Conservation (phyloP, 2,797 vertebrate genomes). For the Falco berigora region DNA sequence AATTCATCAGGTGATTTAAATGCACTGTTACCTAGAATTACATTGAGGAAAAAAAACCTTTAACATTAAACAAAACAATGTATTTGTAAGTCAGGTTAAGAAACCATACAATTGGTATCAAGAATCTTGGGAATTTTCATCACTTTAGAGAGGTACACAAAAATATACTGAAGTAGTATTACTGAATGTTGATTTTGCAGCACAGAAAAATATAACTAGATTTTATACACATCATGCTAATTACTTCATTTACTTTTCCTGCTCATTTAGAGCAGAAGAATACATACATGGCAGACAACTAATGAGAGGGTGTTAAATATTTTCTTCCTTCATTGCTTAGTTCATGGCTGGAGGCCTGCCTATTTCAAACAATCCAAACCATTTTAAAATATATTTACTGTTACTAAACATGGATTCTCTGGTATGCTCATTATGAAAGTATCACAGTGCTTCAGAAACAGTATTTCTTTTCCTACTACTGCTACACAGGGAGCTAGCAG, state of each 20-base stretch:
- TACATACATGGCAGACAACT: not conserved
- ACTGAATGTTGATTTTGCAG: not conserved
- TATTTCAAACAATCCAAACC: not conserved
- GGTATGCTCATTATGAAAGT: not conserved
- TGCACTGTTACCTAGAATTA: slow-evolving; percentile 83
- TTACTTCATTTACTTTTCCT: not conserved
- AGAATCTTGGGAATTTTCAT: not conserved
- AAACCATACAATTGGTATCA: not conserved
- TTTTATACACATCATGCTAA: not conserved
- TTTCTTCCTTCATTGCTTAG: not conserved
- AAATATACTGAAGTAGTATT: not conserved
- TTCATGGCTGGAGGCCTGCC: not conserved
- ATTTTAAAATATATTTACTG: not conserved
- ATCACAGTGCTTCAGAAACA: not conserved
- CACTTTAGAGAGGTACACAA: not conserved
- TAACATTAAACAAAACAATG: not conserved
- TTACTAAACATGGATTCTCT: not conserved
- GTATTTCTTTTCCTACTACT: not conserved
- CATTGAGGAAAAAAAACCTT: not conserved
- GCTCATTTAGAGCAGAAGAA: not conserved
- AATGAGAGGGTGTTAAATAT: not conserved
- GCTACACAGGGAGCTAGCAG: not conserved
- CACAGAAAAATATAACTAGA: not conserved
- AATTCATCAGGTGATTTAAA: slow-evolving; percentile 97
- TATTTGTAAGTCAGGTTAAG: not conserved